phyloP scores from a whole-genome alignment of 2,113 vertebrate species.

The Prunella fulvescens region DNA sequence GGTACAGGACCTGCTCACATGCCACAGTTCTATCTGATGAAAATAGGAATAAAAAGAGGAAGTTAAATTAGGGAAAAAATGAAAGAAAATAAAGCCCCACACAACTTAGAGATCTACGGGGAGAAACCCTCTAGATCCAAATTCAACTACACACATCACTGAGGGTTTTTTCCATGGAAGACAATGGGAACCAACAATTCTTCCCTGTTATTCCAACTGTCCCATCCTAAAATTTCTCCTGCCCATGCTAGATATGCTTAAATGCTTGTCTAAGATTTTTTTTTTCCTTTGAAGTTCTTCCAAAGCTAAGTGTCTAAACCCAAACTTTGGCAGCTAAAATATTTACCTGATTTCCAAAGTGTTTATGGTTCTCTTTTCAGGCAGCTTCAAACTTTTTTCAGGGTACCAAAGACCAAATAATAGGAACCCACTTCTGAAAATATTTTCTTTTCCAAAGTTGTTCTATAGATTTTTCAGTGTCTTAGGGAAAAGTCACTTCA shows the following conservation, averaged over 20 bases:
- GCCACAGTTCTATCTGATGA: neutral
- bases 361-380: neutral
- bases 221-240: neutral
- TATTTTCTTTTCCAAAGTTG: neutral
- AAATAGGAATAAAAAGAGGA: neutral
- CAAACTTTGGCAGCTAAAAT: neutral
- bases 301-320: neutral
- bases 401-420: neutral
- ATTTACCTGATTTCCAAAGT: neutral
- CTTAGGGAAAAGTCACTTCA: neutral
- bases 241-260: neutral
- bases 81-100: neutral
- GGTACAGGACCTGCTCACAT: neutral
- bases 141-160: accelerated
- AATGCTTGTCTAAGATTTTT: neutral
- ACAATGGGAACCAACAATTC: neutral
- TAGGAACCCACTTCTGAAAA: neutral
- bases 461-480: neutral
- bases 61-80: accelerated
- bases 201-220: neutral
- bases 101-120: neutral
- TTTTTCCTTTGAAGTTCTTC: neutral
- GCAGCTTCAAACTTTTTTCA: neutral
- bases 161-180: neutral
- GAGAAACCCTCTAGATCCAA: neutral